Conservation (phyloP, 2,113 vertebrate species). For the Diglossa brunneiventris region DNA sequence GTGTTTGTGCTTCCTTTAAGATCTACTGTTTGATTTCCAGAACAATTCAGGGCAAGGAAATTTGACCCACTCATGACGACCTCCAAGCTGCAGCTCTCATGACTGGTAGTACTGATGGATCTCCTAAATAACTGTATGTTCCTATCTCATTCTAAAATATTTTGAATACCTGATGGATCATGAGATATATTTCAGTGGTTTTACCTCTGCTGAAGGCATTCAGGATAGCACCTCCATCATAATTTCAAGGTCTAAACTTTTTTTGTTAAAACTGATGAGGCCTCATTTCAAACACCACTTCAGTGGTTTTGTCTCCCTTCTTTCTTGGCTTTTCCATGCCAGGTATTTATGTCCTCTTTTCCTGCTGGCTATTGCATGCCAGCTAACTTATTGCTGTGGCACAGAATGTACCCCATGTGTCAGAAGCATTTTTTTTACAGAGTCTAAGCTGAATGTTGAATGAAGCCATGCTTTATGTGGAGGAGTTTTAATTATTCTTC, state of each 20-base stretch:
- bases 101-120: not conserved
- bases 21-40: not conserved
- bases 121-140: not conserved
- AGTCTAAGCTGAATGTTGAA: slow-evolving; percentile 62
- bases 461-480: slow-evolving; percentile 41
- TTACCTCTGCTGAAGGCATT: not conserved
- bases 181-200: not conserved
- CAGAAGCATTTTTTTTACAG: slow-evolving; percentile 59
- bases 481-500: slow-evolving; percentile 65
- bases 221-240: not conserved
- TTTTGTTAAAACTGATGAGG: not conserved
- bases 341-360: slow-evolving; percentile 38
- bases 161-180: not conserved
- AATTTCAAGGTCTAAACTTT: not conserved
- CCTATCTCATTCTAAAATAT: not conserved
- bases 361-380: slow-evolving; percentile 4
- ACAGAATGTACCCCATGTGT: slow-evolving; percentile 44
- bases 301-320: not conserved
- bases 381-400: slow-evolving; percentile 35
- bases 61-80: not conserved
- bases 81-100: not conserved
- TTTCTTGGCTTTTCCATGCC: slow-evolving; percentile 2
- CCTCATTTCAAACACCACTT: not conserved
- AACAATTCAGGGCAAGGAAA: not conserved
- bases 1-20: not conserved